These are phyloP conservation scores for Hassar affinis DNA, from an alignment of 2,113 vertebrate species.

Conservation along the genomic window DNA sequence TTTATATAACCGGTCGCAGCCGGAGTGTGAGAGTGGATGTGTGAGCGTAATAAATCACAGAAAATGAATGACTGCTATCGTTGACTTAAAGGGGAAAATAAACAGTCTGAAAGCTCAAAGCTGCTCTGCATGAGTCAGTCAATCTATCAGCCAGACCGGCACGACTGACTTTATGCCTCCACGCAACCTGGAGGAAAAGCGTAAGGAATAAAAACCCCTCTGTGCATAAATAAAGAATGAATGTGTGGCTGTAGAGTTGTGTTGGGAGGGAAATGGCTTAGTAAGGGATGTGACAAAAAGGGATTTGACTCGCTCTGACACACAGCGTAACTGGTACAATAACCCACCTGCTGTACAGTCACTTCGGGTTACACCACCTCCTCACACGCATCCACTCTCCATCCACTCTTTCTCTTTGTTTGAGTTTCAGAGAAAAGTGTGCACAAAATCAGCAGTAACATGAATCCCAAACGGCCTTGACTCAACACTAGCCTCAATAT, in stretches of 20 bases:
- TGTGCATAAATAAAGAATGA: conserved; percentile 26
- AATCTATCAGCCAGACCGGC: background rate
- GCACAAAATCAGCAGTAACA: background rate
- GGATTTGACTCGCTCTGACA: background rate
- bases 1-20: background rate
- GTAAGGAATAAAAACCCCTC: background rate
- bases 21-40: background rate
- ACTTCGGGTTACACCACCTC: background rate
- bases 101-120: background rate
- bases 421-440: background rate
- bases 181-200: background rate
- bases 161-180: background rate
- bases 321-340: background rate
- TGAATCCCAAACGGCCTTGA: background rate
- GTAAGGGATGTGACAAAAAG: conserved; percentile 5
- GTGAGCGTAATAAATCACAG: background rate
- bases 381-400: background rate
- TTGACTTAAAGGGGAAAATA: background rate
- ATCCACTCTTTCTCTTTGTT: background rate
- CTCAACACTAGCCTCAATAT: background rate
- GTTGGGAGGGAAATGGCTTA: background rate
- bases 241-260: background rate
- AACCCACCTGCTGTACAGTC: background rate
- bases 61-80: background rate
- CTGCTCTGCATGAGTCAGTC: background rate